Percentiles rank a stretch among this genome's conserved stretches.
Conservation (phyloP, 1,140 invertebrate species). For the Aradophagus sp. region DNA sequence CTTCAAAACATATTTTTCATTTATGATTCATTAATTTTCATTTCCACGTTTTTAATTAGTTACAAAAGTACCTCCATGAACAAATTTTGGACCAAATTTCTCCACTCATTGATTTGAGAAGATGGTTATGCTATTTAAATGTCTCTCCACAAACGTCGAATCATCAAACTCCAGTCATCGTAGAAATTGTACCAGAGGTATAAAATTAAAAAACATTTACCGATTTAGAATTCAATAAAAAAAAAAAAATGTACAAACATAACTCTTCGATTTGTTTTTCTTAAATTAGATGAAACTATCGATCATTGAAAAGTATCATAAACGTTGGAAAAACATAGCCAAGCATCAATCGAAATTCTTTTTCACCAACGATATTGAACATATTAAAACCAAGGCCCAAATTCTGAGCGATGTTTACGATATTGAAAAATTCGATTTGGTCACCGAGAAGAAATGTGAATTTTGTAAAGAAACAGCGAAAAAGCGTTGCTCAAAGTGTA, state of each 20-base stretch:
- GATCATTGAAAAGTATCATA: slow-evolving; percentile 72
- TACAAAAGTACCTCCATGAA: slow-evolving; percentile 79
- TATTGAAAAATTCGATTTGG: slow-evolving; percentile 70
- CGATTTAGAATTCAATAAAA: slow-evolving; percentile 2
- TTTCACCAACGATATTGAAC: slow-evolving; percentile 73
- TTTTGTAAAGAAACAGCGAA: slow-evolving; percentile 68
- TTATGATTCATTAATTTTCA: too few species aligned
- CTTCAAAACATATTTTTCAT: too few species aligned
- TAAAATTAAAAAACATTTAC: slow-evolving; percentile 12
- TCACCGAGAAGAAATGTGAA: slow-evolving; percentile 67
- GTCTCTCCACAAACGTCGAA: slow-evolving; percentile 62
- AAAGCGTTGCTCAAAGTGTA: slow-evolving; percentile 75
- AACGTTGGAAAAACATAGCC: slow-evolving; percentile 77
- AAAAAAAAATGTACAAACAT: too few species aligned
- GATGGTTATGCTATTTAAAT: slow-evolving; percentile 78
- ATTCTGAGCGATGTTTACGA: slow-evolving; percentile 73
- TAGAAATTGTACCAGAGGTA: slow-evolving; percentile 78
- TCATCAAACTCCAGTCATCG: slow-evolving; percentile 66
- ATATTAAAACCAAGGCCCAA: slow-evolving; percentile 75
- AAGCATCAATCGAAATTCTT: slow-evolving; percentile 75
- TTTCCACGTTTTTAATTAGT: too few species aligned
- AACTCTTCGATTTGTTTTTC: too few species aligned
- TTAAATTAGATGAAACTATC: slow-evolving; percentile 74
- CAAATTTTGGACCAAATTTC: slow-evolving; percentile 83
- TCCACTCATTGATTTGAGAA: slow-evolving; percentile 82